Conservation (phyloP, 2,888 invertebrate species). For the Serrognathus titanus region DNA sequence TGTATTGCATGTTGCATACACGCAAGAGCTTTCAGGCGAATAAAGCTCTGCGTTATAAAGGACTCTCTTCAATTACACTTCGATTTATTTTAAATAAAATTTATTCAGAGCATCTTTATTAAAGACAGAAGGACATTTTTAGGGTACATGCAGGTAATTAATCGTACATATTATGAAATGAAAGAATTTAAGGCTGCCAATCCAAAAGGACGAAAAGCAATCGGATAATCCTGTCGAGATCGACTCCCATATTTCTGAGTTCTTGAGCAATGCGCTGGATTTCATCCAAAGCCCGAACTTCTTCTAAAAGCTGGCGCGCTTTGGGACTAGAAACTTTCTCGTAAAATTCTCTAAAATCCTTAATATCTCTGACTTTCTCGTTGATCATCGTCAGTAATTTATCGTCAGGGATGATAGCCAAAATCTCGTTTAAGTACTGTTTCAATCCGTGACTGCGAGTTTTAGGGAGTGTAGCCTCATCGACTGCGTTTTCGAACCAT, state of each 20-base stretch:
- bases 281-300: slow-evolving; percentile 27
- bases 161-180: too few species aligned
- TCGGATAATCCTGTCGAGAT: slow-evolving; percentile 23
- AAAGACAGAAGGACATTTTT: too few species aligned
- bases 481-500: slow-evolving; percentile 20
- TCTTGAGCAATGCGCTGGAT: slow-evolving; percentile 22
- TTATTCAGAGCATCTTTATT: background rate
- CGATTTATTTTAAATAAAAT: background rate
- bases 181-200: slow-evolving; percentile 18
- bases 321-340: slow-evolving; percentile 26
- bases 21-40: background rate
- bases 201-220: slow-evolving; percentile 28
- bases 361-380: slow-evolving; percentile 27
- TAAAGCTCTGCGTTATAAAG: background rate
- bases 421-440: slow-evolving; percentile 28
- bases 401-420: slow-evolving; percentile 25
- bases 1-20: background rate
- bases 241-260: slow-evolving; percentile 28
- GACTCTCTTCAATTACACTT: too few species aligned
- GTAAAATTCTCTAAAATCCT: slow-evolving; percentile 29
- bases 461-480: slow-evolving; percentile 2
- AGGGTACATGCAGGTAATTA: too few species aligned
- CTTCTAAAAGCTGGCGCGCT: slow-evolving; percentile 26
- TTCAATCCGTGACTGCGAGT: background rate
- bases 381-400: slow-evolving; percentile 23